These are phyloP conservation scores for Lineus longissimus DNA, from an alignment of 1,140 invertebrate genomes.

Conservation along the genomic window DNA sequence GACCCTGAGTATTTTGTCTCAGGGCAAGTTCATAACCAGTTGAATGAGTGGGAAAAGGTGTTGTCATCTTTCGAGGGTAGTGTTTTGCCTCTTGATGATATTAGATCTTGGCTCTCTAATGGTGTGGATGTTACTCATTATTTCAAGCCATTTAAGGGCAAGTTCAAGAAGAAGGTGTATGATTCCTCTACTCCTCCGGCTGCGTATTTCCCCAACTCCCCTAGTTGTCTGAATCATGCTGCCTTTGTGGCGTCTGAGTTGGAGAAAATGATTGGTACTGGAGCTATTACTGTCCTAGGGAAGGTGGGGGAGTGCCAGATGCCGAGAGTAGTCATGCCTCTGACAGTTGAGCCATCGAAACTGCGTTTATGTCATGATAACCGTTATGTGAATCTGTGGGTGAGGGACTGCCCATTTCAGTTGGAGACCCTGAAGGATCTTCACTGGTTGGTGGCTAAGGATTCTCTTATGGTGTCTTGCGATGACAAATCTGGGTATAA, in stretches of 20 bases:
- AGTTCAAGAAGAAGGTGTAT: slow-evolving; percentile 18
- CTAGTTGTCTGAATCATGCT: slow-evolving; percentile 14
- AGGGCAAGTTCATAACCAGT: too few relatives aligned
- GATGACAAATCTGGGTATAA: slow-evolving; percentile 14
- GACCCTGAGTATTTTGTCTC: too few relatives aligned
- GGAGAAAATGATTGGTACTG: not conserved
- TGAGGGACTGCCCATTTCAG: slow-evolving; percentile 9
- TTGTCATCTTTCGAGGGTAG: not conserved
- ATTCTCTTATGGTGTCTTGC: slow-evolving; percentile 5
- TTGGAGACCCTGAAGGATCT: slow-evolving; percentile 12
- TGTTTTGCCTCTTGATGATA: too few relatives aligned
- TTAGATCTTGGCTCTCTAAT: slow-evolving; percentile 9
- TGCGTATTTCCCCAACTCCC: slow-evolving; percentile 15
- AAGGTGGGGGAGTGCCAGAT: slow-evolving; percentile 17
- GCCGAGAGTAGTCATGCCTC: not conserved
- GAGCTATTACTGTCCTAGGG: not conserved
- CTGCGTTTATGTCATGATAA: slow-evolving; percentile 13
- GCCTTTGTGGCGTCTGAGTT: slow-evolving; percentile 13
- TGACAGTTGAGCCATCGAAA: slow-evolving; percentile 10
- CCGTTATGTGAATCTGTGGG: slow-evolving; percentile 12
- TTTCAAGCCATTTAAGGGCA: slow-evolving; percentile 14
- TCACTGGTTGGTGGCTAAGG: slow-evolving; percentile 3
- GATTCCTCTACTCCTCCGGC: slow-evolving; percentile 14
- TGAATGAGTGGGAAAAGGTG: slow-evolving; percentile 4
- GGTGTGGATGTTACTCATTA: slow-evolving; percentile 15